A percentile compares a stretch with the other conserved stretches of the same genome.
Evolutionary conservation across 2,113 vertebrate species (phyloP).

Genomic region (Channa argus): DNA sequence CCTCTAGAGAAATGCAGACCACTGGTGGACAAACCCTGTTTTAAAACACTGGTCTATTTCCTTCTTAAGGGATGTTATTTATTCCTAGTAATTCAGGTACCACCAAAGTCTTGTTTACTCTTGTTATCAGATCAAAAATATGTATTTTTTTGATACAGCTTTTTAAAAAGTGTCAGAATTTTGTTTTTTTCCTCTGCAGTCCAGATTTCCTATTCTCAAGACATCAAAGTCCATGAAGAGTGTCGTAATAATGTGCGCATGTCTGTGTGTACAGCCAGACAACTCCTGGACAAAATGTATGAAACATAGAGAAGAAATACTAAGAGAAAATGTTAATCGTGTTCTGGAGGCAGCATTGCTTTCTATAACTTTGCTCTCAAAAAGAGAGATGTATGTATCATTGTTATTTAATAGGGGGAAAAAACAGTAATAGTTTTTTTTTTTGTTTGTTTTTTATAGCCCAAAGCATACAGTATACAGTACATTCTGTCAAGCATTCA

Average conservation of each 20-base stretch:
- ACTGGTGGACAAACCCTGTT: no score
- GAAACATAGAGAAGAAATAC: slow-evolving; percentile 52
- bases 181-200: slow-evolving; percentile 8
- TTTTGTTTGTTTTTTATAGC: background rate
- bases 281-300: slow-evolving; percentile 39
- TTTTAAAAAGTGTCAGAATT: slow-evolving; percentile 20
- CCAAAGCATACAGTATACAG: slow-evolving; percentile 9
- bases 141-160: background rate
- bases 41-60: no score
- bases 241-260: slow-evolving; percentile 7
- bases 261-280: slow-evolving; percentile 17
- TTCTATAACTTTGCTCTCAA: slow-evolving; percentile 57
- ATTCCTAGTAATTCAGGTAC: background rate
- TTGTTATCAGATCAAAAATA: slow-evolving; percentile 5
- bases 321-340: slow-evolving; percentile 67
- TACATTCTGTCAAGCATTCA: slow-evolving; percentile 15
- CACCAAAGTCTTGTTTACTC: background rate
- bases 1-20: no score
- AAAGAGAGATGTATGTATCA: slow-evolving; percentile 43
- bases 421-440: slow-evolving; percentile 54
- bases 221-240: slow-evolving; percentile 46
- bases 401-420: slow-evolving; percentile 29
- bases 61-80: no score
- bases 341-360: slow-evolving; percentile 54
- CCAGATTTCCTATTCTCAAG: slow-evolving; percentile 29